A percentile compares a stretch with the other conserved stretches of the same genome.
Conservation (phyloP, 2,888 invertebrate species). For the Cenopis cana region DNA sequence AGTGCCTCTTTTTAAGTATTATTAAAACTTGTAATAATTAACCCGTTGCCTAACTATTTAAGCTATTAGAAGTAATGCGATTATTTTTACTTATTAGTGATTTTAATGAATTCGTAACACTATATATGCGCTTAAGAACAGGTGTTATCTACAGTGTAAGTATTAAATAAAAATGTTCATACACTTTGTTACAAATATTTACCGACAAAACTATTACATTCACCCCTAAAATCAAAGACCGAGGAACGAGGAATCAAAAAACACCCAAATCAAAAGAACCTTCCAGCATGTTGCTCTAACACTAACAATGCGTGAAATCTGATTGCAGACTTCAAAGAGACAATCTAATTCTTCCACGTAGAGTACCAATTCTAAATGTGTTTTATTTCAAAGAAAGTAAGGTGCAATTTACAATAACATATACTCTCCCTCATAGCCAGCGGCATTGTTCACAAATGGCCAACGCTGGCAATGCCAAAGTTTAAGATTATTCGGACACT, state of each 20-base stretch:
- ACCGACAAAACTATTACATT: slow-evolving; percentile 10
- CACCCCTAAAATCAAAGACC: slow-evolving; percentile 63
- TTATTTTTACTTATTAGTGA: too few species aligned
- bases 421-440: slow-evolving; percentile 46
- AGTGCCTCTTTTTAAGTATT: too few species aligned
- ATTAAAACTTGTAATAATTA: too few species aligned
- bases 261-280: slow-evolving; percentile 80
- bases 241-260: slow-evolving; percentile 82
- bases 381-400: slow-evolving; percentile 36
- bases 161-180: neutral
- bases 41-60: too few species aligned
- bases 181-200: slow-evolving; percentile 18
- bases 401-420: slow-evolving; percentile 50
- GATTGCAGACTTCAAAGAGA: slow-evolving; percentile 81
- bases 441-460: slow-evolving; percentile 55
- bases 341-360: slow-evolving; percentile 50
- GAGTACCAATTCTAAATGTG: slow-evolving; percentile 42
- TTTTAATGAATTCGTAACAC: too few species aligned
- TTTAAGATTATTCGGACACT: slow-evolving; percentile 12
- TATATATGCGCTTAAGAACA: too few species aligned
- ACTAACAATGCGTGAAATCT: slow-evolving; percentile 83
- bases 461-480: slow-evolving; percentile 57
- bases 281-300: slow-evolving; percentile 78
- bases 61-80: too few species aligned
- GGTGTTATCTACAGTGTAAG: too few species aligned